Conservation (phyloP, 2,797 vertebrate species). For the Monodelphis domestica region DNA sequence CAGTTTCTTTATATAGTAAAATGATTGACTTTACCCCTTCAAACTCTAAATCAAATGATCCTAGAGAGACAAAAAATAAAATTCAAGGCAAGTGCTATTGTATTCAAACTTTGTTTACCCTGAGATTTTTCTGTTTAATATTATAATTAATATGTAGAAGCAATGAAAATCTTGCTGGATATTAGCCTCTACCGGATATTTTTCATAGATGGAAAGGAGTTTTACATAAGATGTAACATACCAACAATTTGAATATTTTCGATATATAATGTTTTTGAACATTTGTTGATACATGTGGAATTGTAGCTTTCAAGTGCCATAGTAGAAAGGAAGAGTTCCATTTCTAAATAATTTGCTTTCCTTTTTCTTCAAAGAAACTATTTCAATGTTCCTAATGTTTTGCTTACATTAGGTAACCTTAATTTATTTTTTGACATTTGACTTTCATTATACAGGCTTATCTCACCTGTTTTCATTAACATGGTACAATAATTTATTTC, state of each 20-base stretch:
- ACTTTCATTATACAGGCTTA: slow-evolving; percentile 41
- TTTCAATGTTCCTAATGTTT: slow-evolving; percentile 26
- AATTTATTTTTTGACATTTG: slow-evolving; percentile 37
- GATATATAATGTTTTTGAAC: slow-evolving; percentile 2
- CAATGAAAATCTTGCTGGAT: slow-evolving; percentile 36
- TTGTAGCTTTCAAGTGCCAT: not conserved
- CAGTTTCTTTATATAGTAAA: not conserved
- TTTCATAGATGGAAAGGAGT: slow-evolving; percentile 29
- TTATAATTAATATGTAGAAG: slow-evolving; percentile 43
- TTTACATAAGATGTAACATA: slow-evolving; percentile 27
- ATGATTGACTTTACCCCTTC: not conserved
- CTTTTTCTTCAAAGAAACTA: slow-evolving; percentile 56
- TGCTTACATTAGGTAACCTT: slow-evolving; percentile 43
- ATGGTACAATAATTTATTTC: slow-evolving; percentile 53
- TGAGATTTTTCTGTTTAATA: slow-evolving; percentile 21
- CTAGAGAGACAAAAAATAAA: slow-evolving; percentile 5
- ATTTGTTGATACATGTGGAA: slow-evolving; percentile 1
- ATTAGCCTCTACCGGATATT: not conserved
- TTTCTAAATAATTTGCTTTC: slow-evolving; percentile 22
- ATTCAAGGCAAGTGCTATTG: not conserved
- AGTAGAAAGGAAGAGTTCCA: slow-evolving; percentile 5
- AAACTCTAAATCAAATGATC: not conserved
- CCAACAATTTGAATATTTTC: not conserved
- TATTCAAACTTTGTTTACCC: not conserved
- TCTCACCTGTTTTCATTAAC: slow-evolving; percentile 54